phyloP scores from a whole-genome alignment of 2,797 vertebrate genomes.

The Pachyuromys duprasi region DNA sequence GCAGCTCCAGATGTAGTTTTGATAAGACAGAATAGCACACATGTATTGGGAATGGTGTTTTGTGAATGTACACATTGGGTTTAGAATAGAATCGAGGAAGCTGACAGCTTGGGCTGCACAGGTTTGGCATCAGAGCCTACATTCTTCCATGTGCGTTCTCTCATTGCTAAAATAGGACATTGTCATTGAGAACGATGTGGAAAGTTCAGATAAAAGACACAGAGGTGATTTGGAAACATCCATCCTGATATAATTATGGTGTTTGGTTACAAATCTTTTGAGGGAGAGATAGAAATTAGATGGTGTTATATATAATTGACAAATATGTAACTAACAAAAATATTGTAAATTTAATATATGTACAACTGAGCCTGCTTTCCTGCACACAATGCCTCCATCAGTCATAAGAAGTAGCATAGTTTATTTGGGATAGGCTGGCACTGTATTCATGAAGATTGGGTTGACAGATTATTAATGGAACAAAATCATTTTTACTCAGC shows the following conservation, averaged over 20 bases:
- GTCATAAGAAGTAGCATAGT: neutral
- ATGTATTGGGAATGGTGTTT: neutral
- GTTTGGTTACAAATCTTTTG: neutral
- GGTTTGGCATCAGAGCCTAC: slow-evolving; percentile 32
- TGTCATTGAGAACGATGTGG: neutral
- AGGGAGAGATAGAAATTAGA: neutral
- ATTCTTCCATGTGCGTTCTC: neutral
- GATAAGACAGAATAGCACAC: slow-evolving; percentile 3
- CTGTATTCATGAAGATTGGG: neutral
- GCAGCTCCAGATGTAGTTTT: neutral
- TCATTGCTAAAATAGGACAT: neutral
- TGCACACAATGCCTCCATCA: neutral
- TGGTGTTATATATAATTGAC: neutral
- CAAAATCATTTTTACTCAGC: neutral
- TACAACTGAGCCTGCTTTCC: neutral
- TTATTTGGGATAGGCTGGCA: neutral
- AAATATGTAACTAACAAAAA: neutral
- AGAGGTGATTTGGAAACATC: neutral
- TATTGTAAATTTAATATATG: neutral
- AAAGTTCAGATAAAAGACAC: slow-evolving; percentile 22
- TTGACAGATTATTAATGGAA: neutral
- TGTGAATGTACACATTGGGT: neutral
- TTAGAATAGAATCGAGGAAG: slow-evolving; percentile 42
- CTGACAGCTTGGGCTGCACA: slow-evolving; percentile 3
- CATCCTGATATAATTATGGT: neutral